These are phyloP conservation scores for Steinernema khuongi DNA, from an alignment of 1,140 invertebrate species.

Conservation along the genomic window DNA sequence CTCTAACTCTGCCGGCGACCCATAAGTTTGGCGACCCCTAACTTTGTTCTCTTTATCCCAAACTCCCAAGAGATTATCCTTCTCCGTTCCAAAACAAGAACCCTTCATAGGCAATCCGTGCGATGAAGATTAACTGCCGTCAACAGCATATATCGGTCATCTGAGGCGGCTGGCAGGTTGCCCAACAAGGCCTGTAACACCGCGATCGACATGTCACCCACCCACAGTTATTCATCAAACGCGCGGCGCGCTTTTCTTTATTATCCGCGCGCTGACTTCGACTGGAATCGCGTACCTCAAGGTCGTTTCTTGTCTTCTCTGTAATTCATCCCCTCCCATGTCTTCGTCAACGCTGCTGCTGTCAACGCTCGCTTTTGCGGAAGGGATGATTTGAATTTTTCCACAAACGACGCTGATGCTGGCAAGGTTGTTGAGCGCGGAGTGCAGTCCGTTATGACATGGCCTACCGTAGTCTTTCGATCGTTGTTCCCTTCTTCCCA, in stretches of 20 bases:
- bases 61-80: not conserved
- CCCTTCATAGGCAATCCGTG: not conserved
- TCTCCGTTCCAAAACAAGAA: not conserved
- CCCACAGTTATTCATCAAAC: slow-evolving; percentile 15
- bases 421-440: not conserved
- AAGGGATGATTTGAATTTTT: slow-evolving; percentile 6
- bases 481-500: not conserved
- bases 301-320: not conserved
- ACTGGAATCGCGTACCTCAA: not conserved
- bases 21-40: not conserved
- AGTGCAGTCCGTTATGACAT: not conserved
- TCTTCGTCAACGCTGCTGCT: not conserved
- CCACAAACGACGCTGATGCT: not conserved
- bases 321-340: slow-evolving; percentile 11
- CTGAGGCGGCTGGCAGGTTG: slow-evolving; percentile 7
- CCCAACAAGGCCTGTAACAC: not conserved
- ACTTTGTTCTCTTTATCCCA: not conserved
- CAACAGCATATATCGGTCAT: not conserved
- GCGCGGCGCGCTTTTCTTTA: slow-evolving; percentile 1
- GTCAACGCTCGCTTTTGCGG: not conserved
- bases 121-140: too few species aligned
- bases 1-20: not conserved
- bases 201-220: not conserved
- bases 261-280: not conserved
- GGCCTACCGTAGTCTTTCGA: not conserved